phyloP scores from a whole-genome alignment of 2,888 invertebrate genomes.

The Nudaria mundana region DNA sequence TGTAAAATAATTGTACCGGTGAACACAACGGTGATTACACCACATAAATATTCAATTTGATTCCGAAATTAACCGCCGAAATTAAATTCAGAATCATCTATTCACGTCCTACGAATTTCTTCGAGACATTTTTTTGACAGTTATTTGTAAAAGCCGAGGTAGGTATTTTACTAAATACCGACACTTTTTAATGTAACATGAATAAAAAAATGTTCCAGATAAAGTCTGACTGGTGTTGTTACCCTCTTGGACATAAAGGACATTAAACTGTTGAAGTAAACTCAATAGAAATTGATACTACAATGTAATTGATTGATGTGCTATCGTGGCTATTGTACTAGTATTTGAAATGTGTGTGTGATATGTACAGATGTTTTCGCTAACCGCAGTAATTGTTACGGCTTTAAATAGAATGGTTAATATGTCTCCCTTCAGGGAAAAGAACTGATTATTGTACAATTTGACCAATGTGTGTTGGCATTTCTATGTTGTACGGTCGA shows the following conservation, averaged over 20 bases:
- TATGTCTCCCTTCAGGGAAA: no score
- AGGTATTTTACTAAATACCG: neutral
- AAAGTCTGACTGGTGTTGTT: conserved; percentile 5
- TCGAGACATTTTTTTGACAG: conserved; percentile 10
- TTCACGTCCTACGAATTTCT: conserved; percentile 17
- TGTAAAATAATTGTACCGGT: no score
- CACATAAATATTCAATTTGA: neutral
- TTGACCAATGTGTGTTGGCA: no score
- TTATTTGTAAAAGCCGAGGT: conserved; percentile 2
- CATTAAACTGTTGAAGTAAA: neutral
- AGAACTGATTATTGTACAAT: no score
- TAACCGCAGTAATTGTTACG: conserved; percentile 10
- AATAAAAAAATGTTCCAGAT: no score
- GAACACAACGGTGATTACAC: no score
- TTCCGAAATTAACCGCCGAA: neutral
- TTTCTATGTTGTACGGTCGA: neutral
- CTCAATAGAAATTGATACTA: conserved; percentile 2
- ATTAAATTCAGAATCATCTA: conserved; percentile 5
- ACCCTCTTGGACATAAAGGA: conserved; percentile 1
- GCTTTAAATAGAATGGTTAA: conserved; percentile 7
- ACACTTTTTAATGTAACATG: no score
- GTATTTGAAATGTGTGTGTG: neutral
- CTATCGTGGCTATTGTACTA: conserved; percentile 3
- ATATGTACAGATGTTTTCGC: conserved; percentile 7
- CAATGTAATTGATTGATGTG: conserved; percentile 3